Conservation (phyloP, 2,797 vertebrate species). For the Myripristis murdjan region DNA sequence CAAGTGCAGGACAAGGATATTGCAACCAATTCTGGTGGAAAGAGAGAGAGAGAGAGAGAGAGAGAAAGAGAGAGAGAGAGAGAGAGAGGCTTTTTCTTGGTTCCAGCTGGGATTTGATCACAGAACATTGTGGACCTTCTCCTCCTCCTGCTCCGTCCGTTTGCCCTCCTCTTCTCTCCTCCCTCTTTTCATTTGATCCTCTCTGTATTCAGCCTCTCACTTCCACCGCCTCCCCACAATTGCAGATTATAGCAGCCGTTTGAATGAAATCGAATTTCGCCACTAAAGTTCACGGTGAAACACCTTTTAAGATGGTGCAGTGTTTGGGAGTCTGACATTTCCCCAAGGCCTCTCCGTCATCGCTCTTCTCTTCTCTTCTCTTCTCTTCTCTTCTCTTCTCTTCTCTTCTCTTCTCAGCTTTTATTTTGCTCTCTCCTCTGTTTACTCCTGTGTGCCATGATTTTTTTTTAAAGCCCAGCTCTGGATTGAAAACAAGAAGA, state of each 20-base stretch:
- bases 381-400: constrained; percentile 7
- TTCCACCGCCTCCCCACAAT: constrained; percentile 43
- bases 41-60: constrained; percentile 3
- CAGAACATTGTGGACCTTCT: constrained; percentile 64
- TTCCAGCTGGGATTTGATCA: constrained; percentile 44
- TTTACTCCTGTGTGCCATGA: background rate
- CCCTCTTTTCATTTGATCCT: constrained; percentile 38
- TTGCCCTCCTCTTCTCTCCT: constrained; percentile 5
- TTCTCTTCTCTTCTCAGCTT: background rate
- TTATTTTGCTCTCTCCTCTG: constrained; percentile 3
- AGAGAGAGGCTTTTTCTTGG: background rate
- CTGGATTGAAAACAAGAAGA: constrained; percentile 23
- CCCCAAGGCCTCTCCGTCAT: constrained; percentile 34
- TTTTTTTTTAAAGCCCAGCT: constrained; percentile 12
- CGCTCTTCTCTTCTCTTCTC: constrained; percentile 1
- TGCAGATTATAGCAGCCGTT: constrained; percentile 33
- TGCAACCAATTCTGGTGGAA: constrained; percentile 52
- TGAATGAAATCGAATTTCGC: constrained; percentile 50
- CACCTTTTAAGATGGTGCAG: constrained; percentile 46
- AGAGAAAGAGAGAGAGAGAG: constrained; percentile 15
- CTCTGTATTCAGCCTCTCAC: constrained; percentile 62
- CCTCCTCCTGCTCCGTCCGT: constrained; percentile 38
- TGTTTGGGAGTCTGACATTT: constrained; percentile 62
- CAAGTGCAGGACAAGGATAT: constrained; percentile 58
- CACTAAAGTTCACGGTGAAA: constrained; percentile 36